Conservation (phyloP, 2,113 vertebrate species). For the Ophiodon elongatus region DNA sequence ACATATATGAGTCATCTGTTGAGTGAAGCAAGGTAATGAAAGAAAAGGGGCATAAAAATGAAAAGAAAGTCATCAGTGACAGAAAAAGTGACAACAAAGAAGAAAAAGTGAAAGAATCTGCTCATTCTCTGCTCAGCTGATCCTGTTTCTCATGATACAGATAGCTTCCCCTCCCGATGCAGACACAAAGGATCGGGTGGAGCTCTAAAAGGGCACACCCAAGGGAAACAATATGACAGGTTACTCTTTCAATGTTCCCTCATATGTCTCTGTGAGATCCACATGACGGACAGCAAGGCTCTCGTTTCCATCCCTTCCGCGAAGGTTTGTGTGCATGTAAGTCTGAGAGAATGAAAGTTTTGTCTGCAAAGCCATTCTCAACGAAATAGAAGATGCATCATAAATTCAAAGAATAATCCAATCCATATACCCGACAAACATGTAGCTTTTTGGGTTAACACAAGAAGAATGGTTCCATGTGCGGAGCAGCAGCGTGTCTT, state of each 20-base stretch:
- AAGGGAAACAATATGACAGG: slow-evolving; percentile 37
- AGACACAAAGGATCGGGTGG: slow-evolving; percentile 21
- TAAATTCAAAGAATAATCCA: slow-evolving; percentile 20
- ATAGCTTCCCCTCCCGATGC: not conserved
- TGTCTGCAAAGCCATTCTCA: slow-evolving; percentile 11
- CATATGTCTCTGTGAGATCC: slow-evolving; percentile 1
- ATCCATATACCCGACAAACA: not conserved
- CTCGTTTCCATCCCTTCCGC: slow-evolving; percentile 1
- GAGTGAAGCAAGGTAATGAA: not conserved
- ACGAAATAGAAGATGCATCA: not conserved
- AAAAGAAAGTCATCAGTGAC: not conserved
- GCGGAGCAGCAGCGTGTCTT: not conserved
- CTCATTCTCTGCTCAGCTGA: slow-evolving; percentile 7
- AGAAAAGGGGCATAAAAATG: not conserved
- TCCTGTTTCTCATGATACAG: slow-evolving; percentile 17
- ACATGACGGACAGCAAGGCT: not conserved
- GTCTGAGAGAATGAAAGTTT: slow-evolving; percentile 2
- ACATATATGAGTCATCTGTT: slow-evolving; percentile 12
- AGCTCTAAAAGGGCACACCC: slow-evolving; percentile 9
- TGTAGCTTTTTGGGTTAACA: not conserved
- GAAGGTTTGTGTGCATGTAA: not conserved
- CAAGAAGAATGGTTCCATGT: not conserved
- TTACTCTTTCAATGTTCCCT: not conserved
- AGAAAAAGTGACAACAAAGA: slow-evolving; percentile 2
- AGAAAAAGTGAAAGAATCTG: not conserved